Percentiles rank a stretch among this genome's conserved stretches.
phyloP scores from a whole-genome alignment of 2,113 vertebrate species.

The human (Homo sapiens) region DNA sequence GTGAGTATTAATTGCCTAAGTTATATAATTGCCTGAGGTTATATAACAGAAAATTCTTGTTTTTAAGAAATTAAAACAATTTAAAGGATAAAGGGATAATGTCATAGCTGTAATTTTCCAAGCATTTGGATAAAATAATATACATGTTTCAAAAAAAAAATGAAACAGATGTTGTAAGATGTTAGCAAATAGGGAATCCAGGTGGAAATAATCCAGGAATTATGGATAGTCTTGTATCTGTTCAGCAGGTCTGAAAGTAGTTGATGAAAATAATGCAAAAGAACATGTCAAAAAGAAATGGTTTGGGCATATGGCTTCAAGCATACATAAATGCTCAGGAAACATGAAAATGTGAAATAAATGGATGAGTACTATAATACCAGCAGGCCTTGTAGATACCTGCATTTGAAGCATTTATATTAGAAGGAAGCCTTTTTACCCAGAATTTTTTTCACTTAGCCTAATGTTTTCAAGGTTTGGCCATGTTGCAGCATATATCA shows the following conservation, averaged over 20 bases:
- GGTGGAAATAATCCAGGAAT: neutral
- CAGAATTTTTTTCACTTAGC: neutral
- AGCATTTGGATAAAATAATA: neutral
- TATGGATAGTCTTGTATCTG: neutral
- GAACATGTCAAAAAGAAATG: neutral
- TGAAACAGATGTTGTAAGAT: neutral
- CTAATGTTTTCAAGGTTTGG: neutral
- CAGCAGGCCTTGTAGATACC: neutral
- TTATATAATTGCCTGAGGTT: neutral
- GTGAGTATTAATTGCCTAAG: neutral
- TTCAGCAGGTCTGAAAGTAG: neutral
- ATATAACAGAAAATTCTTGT: neutral
- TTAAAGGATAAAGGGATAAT: neutral
- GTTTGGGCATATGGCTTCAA: neutral
- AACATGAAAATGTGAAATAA: neutral
- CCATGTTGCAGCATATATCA: neutral
- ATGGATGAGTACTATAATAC: neutral
- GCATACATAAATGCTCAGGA: neutral
- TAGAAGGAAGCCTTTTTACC: neutral
- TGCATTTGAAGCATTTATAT: neutral
- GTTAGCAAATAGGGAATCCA: neutral
- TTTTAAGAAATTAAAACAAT: neutral
- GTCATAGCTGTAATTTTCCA: neutral
- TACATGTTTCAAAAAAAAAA: neutral
- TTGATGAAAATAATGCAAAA: neutral